Conservation (phyloP, 2,113 vertebrate species). For the Melanocharis versteri region DNA sequence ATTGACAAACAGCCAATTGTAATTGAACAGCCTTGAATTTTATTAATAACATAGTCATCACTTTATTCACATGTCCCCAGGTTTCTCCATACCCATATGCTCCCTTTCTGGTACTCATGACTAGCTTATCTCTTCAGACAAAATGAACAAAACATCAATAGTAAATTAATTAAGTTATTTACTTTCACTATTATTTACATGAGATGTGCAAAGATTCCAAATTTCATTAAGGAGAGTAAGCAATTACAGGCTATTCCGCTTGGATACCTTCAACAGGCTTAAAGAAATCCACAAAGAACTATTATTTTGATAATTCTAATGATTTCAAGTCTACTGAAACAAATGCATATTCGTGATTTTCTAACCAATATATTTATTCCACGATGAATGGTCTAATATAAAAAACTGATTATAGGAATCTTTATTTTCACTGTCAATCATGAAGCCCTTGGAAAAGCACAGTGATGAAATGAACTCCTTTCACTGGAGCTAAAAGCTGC, state of each 20-base stretch:
- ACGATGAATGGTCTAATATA: constrained; percentile 13
- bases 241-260: constrained; percentile 67
- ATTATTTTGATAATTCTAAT: constrained; percentile 63
- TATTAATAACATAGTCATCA: neutral
- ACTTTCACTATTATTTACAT: constrained; percentile 46
- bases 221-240: constrained; percentile 57
- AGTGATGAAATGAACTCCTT: neutral
- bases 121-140: constrained; percentile 18
- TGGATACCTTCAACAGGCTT: constrained; percentile 51
- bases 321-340: constrained; percentile 55
- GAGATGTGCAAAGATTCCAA: constrained; percentile 9
- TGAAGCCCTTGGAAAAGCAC: neutral
- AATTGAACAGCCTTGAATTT: neutral
- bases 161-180: constrained; percentile 60
- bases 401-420: constrained; percentile 27
- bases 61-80: neutral
- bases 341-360: constrained; percentile 52
- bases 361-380: constrained; percentile 46
- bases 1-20: neutral
- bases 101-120: neutral
- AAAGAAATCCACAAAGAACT: constrained; percentile 52
- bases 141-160: constrained; percentile 45
- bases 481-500: neutral
- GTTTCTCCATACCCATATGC: neutral
- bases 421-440: constrained; percentile 26